Conservation (phyloP, 53 echinoderm and acorn worm genomes). For the Astropecten irregularis region DNA sequence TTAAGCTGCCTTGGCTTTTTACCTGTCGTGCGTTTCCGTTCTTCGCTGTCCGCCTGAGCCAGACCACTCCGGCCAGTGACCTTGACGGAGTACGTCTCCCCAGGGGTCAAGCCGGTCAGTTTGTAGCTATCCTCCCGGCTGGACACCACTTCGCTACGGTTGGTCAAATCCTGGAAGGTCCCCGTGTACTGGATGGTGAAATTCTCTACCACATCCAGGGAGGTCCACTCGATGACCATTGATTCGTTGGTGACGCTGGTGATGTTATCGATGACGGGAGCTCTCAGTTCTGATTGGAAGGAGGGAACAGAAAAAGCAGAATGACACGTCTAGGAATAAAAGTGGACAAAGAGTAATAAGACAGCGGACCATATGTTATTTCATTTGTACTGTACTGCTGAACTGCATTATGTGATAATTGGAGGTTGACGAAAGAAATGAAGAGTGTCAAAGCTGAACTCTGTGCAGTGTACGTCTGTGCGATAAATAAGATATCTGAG, state of each 20-base stretch:
- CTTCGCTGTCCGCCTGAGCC: slow-evolving; percentile 12
- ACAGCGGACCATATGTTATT: too few relatives aligned
- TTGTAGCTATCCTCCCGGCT: neutral
- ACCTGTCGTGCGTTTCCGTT: slow-evolving; percentile 11
- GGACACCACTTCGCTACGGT: neutral
- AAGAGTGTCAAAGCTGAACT: too few relatives aligned
- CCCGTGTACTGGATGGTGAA: slow-evolving; percentile 12
- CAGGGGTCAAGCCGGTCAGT: slow-evolving; percentile 10
- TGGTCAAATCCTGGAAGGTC: neutral
- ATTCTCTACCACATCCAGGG: slow-evolving; percentile 12
- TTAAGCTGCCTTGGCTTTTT: too few relatives aligned
- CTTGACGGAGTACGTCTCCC: slow-evolving; percentile 28
- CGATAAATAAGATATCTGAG: too few relatives aligned
- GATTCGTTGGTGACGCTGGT: slow-evolving; percentile 22
- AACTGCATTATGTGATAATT: too few relatives aligned
- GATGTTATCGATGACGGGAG: slow-evolving; percentile 13
- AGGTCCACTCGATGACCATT: slow-evolving; percentile 28
- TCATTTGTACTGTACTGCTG: too few relatives aligned
- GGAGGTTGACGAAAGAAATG: too few relatives aligned
- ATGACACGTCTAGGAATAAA: too few relatives aligned
- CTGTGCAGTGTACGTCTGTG: too few relatives aligned
- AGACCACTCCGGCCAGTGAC: slow-evolving; percentile 9
- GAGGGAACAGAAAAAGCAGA: neutral
- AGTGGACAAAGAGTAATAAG: too few relatives aligned
- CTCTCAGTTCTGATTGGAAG: slow-evolving; percentile 22